Conservation (phyloP, 2,888 invertebrate species). For the Blastobasis adustella region DNA sequence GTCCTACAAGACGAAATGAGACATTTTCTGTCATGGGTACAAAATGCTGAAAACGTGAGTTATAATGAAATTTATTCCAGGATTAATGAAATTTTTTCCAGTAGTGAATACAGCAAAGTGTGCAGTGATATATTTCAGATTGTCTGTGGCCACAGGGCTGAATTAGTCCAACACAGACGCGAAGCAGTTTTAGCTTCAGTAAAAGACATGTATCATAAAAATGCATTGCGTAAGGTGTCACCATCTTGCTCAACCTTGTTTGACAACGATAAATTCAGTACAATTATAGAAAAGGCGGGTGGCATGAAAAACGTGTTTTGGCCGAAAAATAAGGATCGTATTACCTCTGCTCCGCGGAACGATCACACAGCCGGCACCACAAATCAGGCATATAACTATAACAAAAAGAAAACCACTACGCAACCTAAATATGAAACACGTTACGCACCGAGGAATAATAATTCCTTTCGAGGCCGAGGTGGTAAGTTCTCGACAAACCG, state of each 20-base stretch:
- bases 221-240: conserved; percentile 3
- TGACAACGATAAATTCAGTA: not conserved
- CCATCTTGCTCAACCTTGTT: conserved; percentile 5
- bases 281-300: not conserved
- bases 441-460: not conserved
- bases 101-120: conserved; percentile 2
- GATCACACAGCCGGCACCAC: not conserved
- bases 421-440: not conserved
- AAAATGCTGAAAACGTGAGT: too few species aligned
- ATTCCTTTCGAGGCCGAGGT: not conserved
- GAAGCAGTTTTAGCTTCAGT: conserved; percentile 3
- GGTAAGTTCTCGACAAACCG: not conserved
- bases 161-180: conserved; percentile 6
- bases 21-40: conserved; percentile 4
- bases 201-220: conserved; percentile 7
- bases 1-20: conserved; percentile 1
- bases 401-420: not conserved
- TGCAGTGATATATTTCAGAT: conserved; percentile 7
- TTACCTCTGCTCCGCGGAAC: too few species aligned
- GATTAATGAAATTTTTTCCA: not conserved
- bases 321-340: not conserved
- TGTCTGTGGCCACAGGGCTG: conserved; percentile 6
- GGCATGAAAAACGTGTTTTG: conserved; percentile 3
- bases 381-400: not conserved
- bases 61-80: too few species aligned